Base-by-base conservation (phyloP, 1,140 invertebrate species). In the Acromyrmex charruanus region DNA sequence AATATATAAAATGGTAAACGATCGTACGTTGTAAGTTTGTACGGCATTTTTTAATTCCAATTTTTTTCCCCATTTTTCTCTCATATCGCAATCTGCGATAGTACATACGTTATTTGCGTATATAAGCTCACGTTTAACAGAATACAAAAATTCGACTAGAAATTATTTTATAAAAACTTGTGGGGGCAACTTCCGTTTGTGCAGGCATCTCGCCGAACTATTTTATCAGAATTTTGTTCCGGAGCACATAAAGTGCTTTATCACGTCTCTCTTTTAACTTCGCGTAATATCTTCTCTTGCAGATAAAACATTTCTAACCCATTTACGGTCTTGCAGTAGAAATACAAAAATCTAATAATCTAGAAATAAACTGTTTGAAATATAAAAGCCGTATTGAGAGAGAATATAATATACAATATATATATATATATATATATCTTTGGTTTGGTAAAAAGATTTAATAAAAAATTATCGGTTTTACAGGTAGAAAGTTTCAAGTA, bases 201-300 rank as follows among this genome's bases (percentile, higher is more conserved):
- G 14, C 63, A 58, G 21, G 16, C 31, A 58, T 71, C 66, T 71
- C 53, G 35, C 51, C 65, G 63, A 71, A 58, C 65, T 44, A 58
- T 81, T 69, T 81, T 81, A 81, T 59, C 65, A 66, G 77, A 66
- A 66, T 66, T 53, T 79, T 25, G 59, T 53, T 53, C 6, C 44
- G 16, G 4, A 66, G 59, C 28, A 44, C 2, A 35, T 68, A 58
- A 25, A 81, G 66, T 31, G 28, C 51, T 80, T 80, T 18, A 55
- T 28, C 77, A 69, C 31, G 31, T 25, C 14, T 66, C 25, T 71
- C 14, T n/a, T 21, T 14, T 35, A 72, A 51, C 31, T 39, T 44
- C 31, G 21, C 10, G 31, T 59, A 82, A 82, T 66, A 72, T 61
- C 55, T n/a, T 82, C 39, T 6, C 12, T 53, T 12, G 25, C 18